Base-by-base conservation (phyloP, 2,888 invertebrate genomes). In the Linnaemya tessellans region DNA sequence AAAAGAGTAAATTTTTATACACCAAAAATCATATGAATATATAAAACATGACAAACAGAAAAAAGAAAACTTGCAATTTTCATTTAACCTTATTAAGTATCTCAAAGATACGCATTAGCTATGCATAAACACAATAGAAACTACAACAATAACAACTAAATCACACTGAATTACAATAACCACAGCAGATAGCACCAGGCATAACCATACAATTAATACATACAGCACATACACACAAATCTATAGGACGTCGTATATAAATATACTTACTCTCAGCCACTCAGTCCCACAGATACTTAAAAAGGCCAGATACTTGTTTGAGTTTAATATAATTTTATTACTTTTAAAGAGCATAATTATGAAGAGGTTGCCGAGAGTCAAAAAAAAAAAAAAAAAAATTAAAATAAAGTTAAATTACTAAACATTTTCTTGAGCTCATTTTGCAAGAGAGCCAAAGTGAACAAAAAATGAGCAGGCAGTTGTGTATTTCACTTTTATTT, bases 21-120 rank as follows among this genome's bases (percentile, higher is more conserved):
- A 30, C 1, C 30, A 68, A 58, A 51, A 58, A 51, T 43, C 18
- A 64, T 25, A 73, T 54, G n/a, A 41, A 18, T n/a, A 65, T 20
- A n/a, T n/a, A n/a, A n/a, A n/a, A n/a, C n/a, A n/a, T 46, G 22
- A 68, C 8, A 60, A 30, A n/a, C 15, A n/a, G 1, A 1, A n/a
- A 8, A 1, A 35, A 73, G 73, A 20, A 78, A 78, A 79, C 74
- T 79, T 79, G 81, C 79, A 84, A 79, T 86, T 86, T 84, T 70
- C 73, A 86, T 83, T 84, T 84, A 86, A 86, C 86, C 84, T 86
- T 86, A 86, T 84, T 80, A 86, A 83, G 81, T 86, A 86, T 84
- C 71, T 77, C 22, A 75, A 84, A 86, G 84, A 86, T 84, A 86
- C 84, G 70, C 71, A 71, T 84, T 80, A 62, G 70, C 60, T 70